Base-by-base conservation (phyloP, 2,113 vertebrate genomes). In the Phrynosoma platyrhinos region DNA sequence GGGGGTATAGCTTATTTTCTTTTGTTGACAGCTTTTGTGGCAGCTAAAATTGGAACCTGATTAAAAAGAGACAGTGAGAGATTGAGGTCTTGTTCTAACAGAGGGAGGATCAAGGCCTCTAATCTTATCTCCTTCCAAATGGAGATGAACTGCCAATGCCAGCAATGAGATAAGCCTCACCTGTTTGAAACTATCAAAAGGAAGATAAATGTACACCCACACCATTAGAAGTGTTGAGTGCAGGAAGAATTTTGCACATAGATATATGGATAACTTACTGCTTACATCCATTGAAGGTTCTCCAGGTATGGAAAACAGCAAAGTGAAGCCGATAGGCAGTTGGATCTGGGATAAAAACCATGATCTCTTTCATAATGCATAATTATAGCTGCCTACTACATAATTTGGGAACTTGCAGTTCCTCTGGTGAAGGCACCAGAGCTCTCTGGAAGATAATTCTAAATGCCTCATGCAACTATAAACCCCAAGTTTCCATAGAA, bases 21-120 rank as follows among this genome's bases (percentile, higher is more conserved):
- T 98, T 97, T 97, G 95, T 97, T 98, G 98, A 98, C 98, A 98
- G 98, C 96, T 98, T 62, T 98, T 98, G 98, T 98, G 97, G 97
- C 97, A 97, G 97, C 96, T 97, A 96, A 97, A 98, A 98, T 97
- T 97, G 97, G 97, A 97, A 97, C 97, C 98, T 99, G 98, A 99
- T 99, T 99, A 99, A 99, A 99, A 93, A 96, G 97, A 98, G 98
- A 98, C 98, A 98, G 98, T 97, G 97, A 98, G 96, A 99, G 98
- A 99, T 98, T 98, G 98, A 99, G 98, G 98, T 99, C 98, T 99
- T 99, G 98, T 99, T 99, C 98, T 97, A 98, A 97, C 97, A 97
- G 98, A 94, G 92, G 96, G 95, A 96, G 96, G 98, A 99, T 98
- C 98, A 99, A 98, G 98, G 97, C 97, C 96, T 96, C 96, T 98